Evolutionary conservation across 2,113 vertebrate species (phyloP).

Genomic region (Anguilla japonica): DNA sequence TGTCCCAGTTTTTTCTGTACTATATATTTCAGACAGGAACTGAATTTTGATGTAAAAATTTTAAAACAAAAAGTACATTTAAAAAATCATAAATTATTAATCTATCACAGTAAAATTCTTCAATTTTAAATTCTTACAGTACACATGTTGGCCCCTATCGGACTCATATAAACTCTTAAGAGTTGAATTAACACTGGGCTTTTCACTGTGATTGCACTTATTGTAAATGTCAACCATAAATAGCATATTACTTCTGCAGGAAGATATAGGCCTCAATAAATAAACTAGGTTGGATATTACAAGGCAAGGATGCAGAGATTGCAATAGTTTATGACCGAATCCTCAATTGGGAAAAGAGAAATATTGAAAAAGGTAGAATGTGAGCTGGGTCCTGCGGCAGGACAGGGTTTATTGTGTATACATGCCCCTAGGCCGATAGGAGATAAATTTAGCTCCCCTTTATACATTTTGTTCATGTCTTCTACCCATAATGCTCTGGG

Average conservation of each 20-base stretch:
- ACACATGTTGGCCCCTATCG: no score
- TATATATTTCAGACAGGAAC: not conserved
- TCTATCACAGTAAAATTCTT: not conserved
- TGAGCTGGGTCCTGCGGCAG: constrained; percentile 25
- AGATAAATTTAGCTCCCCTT: constrained; percentile 39
- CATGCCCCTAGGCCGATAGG: constrained; percentile 23
- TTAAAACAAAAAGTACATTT: not conserved
- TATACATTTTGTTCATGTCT: not conserved
- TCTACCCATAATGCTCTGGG: constrained; percentile 31
- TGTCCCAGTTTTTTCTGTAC: not conserved
- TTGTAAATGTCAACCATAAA: not conserved
- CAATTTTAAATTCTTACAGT: no score
- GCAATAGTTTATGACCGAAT: constrained; percentile 15
- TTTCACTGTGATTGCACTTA: not conserved
- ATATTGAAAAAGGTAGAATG: constrained; percentile 33
- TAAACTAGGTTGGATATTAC: constrained; percentile 4
- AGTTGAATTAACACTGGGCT: no score
- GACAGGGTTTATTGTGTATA: constrained; percentile 41
- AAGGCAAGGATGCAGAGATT: constrained; percentile 16
- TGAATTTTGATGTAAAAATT: not conserved
- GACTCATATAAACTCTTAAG: no score
- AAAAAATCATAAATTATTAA: not conserved
- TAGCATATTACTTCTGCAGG: constrained; percentile 1
- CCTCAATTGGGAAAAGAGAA: constrained; percentile 23
- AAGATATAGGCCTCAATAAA: constrained; percentile 13